Evolutionary conservation across 2,888 invertebrate species (phyloP).

Genomic region (Tenthredo livida): DNA sequence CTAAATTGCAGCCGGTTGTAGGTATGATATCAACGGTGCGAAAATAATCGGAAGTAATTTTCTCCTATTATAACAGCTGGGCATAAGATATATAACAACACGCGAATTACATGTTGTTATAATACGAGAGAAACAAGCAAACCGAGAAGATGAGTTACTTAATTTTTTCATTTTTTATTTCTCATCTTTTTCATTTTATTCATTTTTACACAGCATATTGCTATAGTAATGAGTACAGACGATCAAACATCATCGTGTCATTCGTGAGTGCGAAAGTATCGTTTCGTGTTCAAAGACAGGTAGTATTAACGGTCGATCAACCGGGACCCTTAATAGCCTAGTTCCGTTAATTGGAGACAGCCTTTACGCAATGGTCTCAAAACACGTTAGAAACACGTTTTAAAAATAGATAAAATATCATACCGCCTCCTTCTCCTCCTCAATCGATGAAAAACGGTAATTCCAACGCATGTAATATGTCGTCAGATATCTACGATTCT

Average conservation of each 20-base stretch:
- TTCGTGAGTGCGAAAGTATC: conserved; percentile 12
- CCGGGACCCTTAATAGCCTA: conserved; percentile 40
- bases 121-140: neutral
- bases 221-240: neutral
- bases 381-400: conserved; percentile 21
- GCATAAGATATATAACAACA: neutral
- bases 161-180: neutral
- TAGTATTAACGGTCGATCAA: conserved; percentile 45
- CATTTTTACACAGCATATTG: neutral
- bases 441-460: neutral
- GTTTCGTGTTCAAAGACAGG: conserved; percentile 2
- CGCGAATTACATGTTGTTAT: neutral
- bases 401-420: neutral
- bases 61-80: neutral
- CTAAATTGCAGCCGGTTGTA: neutral
- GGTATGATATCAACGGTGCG: neutral
- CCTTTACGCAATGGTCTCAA: conserved; percentile 32
- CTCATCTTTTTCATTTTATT: neutral
- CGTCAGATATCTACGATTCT: neutral
- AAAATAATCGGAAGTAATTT: neutral
- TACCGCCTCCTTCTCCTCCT: neutral
- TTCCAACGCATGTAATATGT: conserved; percentile 2
- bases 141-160: neutral
- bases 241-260: neutral
- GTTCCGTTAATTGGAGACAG: conserved; percentile 47